phyloP scores from a whole-genome alignment of 2,113 vertebrate genomes.

The Chaenogobius annularis region DNA sequence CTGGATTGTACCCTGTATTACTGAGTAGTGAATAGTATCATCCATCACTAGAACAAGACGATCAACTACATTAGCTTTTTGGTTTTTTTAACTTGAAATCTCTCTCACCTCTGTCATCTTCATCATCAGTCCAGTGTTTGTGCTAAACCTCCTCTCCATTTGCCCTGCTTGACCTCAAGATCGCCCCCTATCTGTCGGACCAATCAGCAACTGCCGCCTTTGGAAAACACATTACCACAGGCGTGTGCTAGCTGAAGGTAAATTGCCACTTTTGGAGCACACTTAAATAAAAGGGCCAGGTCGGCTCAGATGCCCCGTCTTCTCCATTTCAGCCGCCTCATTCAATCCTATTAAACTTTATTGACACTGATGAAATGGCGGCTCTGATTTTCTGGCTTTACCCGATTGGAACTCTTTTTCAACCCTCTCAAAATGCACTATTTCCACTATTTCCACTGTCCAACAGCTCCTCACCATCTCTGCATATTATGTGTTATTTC shows the following conservation, averaged over 20 bases:
- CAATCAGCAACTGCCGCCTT: conserved; percentile 65
- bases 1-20: too few relatives aligned
- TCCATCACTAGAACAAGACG: too few relatives aligned
- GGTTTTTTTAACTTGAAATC: too few relatives aligned
- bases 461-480: too few relatives aligned
- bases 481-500: too few relatives aligned
- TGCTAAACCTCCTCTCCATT: conserved; percentile 46
- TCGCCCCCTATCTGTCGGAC: conserved; percentile 55
- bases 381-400: conserved; percentile 4
- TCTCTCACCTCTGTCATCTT: conserved; percentile 33
- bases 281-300: conserved; percentile 65
- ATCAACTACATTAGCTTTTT: too few relatives aligned
- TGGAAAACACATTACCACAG: conserved; percentile 69
- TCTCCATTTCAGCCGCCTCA: conserved; percentile 11
- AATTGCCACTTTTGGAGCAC: conserved; percentile 63
- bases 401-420: conserved; percentile 1
- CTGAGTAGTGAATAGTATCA: too few relatives aligned
- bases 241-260: conserved; percentile 47
- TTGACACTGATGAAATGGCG: conserved; percentile 32
- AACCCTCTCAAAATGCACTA: neutral
- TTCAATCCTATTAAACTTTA: conserved; percentile 48
- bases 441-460: neutral
- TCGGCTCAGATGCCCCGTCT: conserved; percentile 22
- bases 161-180: conserved; percentile 34
- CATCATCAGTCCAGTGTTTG: conserved; percentile 41